Conservation (phyloP, 2,888 invertebrate genomes). For the Deroplatys truncata region DNA sequence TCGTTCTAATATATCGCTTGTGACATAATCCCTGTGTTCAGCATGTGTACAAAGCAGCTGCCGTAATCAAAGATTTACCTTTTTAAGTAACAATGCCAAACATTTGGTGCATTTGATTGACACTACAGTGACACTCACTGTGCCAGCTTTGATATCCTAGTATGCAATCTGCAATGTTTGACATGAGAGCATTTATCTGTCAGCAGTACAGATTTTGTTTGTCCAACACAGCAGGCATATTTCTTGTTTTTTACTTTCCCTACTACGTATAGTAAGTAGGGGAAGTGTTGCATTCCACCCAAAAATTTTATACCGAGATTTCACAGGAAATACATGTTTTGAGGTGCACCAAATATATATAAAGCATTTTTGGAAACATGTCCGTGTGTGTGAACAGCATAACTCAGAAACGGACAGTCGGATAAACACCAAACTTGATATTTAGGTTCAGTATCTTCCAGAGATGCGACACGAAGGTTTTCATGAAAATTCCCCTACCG, state of each 20-base stretch:
- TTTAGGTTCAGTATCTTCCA: too few relatives aligned
- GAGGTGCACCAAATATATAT: too few relatives aligned
- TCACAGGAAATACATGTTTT: too few relatives aligned
- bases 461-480: too few relatives aligned
- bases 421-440: too few relatives aligned
- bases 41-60: neutral
- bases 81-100: neutral
- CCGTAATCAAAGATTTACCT: neutral
- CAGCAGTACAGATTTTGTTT: neutral
- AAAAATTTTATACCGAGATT: too few relatives aligned
- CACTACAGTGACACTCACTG: neutral
- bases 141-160: neutral
- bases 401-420: too few relatives aligned
- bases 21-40: neutral
- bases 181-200: neutral
- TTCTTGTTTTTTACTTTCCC: neutral
- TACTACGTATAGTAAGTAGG: too few relatives aligned
- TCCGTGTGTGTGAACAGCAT: too few relatives aligned
- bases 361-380: too few relatives aligned
- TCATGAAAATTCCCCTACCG: too few relatives aligned
- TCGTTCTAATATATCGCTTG: neutral
- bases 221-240: neutral
- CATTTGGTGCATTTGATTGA: neutral
- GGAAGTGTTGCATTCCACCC: too few relatives aligned
- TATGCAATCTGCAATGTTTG: neutral